Percentiles rank a stretch among this genome's conserved stretches.
These are phyloP conservation scores for Lagopus leucura DNA, from an alignment of 2,113 vertebrate species.

Conservation along the genomic window DNA sequence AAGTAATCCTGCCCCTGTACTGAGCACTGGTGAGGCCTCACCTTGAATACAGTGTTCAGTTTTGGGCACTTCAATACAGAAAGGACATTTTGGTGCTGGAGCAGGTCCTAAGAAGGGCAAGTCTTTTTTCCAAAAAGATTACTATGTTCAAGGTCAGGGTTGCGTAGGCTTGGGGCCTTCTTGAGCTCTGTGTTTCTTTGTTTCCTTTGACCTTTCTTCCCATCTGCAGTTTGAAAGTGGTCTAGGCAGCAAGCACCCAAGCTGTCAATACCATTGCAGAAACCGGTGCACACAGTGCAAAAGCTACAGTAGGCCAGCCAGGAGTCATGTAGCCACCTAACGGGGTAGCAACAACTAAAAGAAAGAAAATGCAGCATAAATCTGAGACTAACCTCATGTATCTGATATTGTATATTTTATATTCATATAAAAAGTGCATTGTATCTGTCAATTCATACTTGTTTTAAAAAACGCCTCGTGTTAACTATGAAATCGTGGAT, in stretches of 20 bases:
- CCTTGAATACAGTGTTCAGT: too few relatives aligned
- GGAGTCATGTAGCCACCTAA: neutral
- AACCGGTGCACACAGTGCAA: fast-evolving
- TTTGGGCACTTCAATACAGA: too few relatives aligned
- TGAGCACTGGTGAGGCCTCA: too few relatives aligned
- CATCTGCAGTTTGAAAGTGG: neutral
- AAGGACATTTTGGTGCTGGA: too few relatives aligned
- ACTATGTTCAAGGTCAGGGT: fast-evolving
- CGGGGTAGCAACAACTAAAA: fast-evolving
- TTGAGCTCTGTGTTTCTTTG: fast-evolving
- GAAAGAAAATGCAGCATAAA: neutral
- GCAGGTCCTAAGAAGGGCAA: too few relatives aligned
- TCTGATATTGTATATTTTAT: neutral
- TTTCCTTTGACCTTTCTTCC: neutral
- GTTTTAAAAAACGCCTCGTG: neutral
- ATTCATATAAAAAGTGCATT: neutral
- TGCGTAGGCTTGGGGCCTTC: neutral
- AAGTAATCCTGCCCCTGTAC: too few relatives aligned
- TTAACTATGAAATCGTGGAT: neutral
- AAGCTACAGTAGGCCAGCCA: neutral
- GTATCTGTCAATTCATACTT: neutral
- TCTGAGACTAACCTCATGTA: neutral
- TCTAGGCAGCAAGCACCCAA: neutral
- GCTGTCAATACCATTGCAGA: neutral
- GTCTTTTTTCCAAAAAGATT: too few relatives aligned